These are phyloP conservation scores for Panagrolaimus sp. DNA, from an alignment of 1,140 invertebrate genomes.

Conservation along the genomic window DNA sequence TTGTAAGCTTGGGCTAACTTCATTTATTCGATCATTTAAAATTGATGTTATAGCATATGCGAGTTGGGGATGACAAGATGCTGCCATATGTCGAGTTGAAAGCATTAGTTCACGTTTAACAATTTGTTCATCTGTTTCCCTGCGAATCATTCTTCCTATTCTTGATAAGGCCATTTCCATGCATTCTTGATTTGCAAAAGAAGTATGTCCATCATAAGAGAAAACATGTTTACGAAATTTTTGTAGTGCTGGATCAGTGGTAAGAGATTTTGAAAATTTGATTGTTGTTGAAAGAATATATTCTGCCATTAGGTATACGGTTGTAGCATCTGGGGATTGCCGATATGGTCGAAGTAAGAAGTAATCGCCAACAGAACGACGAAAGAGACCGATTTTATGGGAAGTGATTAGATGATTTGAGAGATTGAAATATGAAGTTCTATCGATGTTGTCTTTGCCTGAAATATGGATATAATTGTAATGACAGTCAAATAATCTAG, in stretches of 20 bases:
- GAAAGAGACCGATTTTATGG: neutral
- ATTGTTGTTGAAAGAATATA: neutral
- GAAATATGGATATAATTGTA: too few relatives aligned
- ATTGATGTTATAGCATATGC: neutral
- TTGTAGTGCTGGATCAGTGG: neutral
- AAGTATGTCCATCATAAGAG: neutral
- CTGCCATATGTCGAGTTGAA: slow-evolving; percentile 2
- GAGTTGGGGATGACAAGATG: neutral
- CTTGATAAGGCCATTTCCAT: neutral
- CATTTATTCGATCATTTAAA: neutral
- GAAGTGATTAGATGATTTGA: neutral
- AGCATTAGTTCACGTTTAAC: slow-evolving; percentile 6
- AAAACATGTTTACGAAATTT: slow-evolving; percentile 7
- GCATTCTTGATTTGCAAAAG: neutral
- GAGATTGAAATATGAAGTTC: neutral
- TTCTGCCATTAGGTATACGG: neutral
- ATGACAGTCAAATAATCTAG: too few relatives aligned
- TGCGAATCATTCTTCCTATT: neutral
- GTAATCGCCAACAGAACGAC: neutral
- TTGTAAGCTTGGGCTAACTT: neutral
- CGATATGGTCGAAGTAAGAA: neutral
- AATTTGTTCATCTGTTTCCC: slow-evolving; percentile 3
- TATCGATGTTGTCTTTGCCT: neutral
- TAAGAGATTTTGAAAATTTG: neutral
- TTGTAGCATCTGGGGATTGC: neutral